Percentiles rank a stretch among this genome's conserved stretches.
phyloP scores from a whole-genome alignment of 2,888 invertebrate genomes.

The Elaeidobius kamerunicus region DNA sequence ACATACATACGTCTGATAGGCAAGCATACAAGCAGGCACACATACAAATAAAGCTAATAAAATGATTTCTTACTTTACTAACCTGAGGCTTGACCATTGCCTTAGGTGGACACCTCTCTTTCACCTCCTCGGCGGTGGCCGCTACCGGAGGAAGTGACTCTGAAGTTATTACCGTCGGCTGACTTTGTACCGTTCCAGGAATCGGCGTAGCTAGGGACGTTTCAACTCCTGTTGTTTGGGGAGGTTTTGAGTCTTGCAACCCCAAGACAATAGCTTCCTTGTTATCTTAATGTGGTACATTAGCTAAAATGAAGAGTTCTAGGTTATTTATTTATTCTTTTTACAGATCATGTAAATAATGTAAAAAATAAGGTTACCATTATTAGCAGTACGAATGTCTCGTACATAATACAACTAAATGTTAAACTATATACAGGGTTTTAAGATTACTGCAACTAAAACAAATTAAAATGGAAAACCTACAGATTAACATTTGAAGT shows the following conservation, averaged over 20 bases:
- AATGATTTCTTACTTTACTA: constrained; percentile 21
- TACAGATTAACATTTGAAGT: too few relatives aligned
- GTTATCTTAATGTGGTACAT: constrained; percentile 33
- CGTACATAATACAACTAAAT: too few relatives aligned
- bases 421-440: too few relatives aligned
- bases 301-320: too few relatives aligned
- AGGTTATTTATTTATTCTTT: constrained; percentile 7
- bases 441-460: too few relatives aligned
- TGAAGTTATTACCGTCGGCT: constrained; percentile 37
- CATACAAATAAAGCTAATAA: too few relatives aligned
- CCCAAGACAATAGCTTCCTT: constrained; percentile 31
- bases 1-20: too few relatives aligned
- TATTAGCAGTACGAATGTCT: too few relatives aligned
- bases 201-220: constrained; percentile 44
- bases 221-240: constrained; percentile 35
- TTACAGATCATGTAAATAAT: too few relatives aligned
- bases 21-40: too few relatives aligned
- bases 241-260: constrained; percentile 32
- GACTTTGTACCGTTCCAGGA: constrained; percentile 39
- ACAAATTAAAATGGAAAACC: too few relatives aligned
- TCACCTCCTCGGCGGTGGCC: constrained; percentile 48
- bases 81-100: constrained; percentile 90
- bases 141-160: constrained; percentile 43
- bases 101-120: constrained; percentile 66
- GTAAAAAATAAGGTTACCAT: too few relatives aligned